These are phyloP conservation scores for Parapristionchus giblindavisi DNA, from an alignment of 2,888 invertebrate species.

Conservation along the genomic window DNA sequence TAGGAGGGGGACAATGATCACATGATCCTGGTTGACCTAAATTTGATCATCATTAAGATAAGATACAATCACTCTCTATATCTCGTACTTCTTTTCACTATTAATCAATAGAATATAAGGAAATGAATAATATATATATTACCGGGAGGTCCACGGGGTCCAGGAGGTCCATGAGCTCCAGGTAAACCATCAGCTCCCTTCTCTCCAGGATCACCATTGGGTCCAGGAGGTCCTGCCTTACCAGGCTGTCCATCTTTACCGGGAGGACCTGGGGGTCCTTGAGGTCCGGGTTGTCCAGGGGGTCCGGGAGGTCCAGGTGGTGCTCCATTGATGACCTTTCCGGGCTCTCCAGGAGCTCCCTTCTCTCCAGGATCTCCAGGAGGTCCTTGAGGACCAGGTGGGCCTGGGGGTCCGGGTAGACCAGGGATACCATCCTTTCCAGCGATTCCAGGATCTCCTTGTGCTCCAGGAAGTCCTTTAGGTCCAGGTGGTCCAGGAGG, in stretches of 20 bases:
- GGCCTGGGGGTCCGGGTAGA: slow-evolving; percentile 63
- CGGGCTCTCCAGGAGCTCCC: slow-evolving; percentile 57
- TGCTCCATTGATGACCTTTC: slow-evolving; percentile 60
- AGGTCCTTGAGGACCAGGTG: slow-evolving; percentile 49
- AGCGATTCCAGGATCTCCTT: slow-evolving; percentile 54
- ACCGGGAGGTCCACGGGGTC: slow-evolving; percentile 57
- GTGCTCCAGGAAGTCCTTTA: slow-evolving; percentile 62
- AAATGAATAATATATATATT: background rate
- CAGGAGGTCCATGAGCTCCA: slow-evolving; percentile 59
- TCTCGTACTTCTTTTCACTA: slow-evolving; percentile 1
- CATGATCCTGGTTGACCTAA: slow-evolving; percentile 63
- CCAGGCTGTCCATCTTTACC: slow-evolving; percentile 59
- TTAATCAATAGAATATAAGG: background rate
- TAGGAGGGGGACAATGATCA: slow-evolving; percentile 68
- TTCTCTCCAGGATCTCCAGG: slow-evolving; percentile 43
- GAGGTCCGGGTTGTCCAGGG: slow-evolving; percentile 56
- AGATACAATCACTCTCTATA: slow-evolving; percentile 11
- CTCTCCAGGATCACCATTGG: slow-evolving; percentile 52
- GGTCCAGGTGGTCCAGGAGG: slow-evolving; percentile 53
- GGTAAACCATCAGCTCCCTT: slow-evolving; percentile 49
- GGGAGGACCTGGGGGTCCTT: slow-evolving; percentile 54
- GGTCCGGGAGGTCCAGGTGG: slow-evolving; percentile 54
- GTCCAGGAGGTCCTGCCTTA: slow-evolving; percentile 64
- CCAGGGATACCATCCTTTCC: slow-evolving; percentile 47
- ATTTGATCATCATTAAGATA: slow-evolving; percentile 31